These are phyloP conservation scores for Dendrolimus punctatus DNA, from an alignment of 1,140 invertebrate genomes.

Conservation along the genomic window DNA sequence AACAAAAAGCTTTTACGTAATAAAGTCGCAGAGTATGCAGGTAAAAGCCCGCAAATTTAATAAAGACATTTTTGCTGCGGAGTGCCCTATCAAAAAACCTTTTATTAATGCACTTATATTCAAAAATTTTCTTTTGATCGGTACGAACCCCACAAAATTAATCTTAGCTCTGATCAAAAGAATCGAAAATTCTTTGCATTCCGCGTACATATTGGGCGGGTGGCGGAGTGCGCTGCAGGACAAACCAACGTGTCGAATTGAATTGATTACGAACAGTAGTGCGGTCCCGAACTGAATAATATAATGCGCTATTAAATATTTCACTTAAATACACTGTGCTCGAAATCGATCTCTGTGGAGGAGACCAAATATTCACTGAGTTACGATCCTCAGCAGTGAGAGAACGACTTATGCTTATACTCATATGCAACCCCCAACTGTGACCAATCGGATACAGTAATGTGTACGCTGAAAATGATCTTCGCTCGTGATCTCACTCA, in stretches of 20 bases:
- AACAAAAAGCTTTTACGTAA: slow-evolving; percentile 41
- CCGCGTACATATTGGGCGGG: slow-evolving; percentile 32
- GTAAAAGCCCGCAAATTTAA: slow-evolving; percentile 58
- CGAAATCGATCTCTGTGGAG: too few relatives aligned
- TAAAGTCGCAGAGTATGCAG: slow-evolving; percentile 46
- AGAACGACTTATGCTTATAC: too few relatives aligned
- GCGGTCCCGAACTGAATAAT: slow-evolving; percentile 43
- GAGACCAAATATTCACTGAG: too few relatives aligned
- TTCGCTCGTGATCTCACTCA: too few relatives aligned
- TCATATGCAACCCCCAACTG: too few relatives aligned
- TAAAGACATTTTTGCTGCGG: slow-evolving; percentile 55
- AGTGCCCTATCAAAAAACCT: slow-evolving; percentile 52
- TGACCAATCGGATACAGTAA: too few relatives aligned
- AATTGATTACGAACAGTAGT: slow-evolving; percentile 36
- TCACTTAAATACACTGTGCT: too few relatives aligned
- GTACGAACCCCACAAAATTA: slow-evolving; percentile 54
- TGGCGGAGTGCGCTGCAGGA: slow-evolving; percentile 22
- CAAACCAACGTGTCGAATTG: slow-evolving; percentile 48
- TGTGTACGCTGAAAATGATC: too few relatives aligned
- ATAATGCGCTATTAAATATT: slow-evolving; percentile 4
- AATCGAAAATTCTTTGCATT: slow-evolving; percentile 53
- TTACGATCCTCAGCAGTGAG: too few relatives aligned
- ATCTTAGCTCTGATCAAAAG: slow-evolving; percentile 65
- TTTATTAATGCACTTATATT: slow-evolving; percentile 69
- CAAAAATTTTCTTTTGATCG: slow-evolving; percentile 66